Conservation (phyloP, 2,888 invertebrate species). For the Stramonita haemastoma region DNA sequence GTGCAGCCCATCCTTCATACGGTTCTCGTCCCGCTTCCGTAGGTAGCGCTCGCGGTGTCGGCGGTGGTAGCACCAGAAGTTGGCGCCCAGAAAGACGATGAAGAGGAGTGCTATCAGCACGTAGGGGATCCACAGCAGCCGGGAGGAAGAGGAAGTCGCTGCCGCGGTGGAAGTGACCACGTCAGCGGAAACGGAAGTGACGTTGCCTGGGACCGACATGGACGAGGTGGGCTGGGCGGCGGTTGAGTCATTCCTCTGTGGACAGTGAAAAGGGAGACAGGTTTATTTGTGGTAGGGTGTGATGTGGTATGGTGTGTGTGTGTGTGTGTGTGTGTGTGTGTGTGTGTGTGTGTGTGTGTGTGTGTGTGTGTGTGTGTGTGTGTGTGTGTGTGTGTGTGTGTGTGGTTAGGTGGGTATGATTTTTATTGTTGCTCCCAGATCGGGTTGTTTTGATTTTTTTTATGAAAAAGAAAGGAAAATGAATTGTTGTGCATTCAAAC, state of each 20-base stretch:
- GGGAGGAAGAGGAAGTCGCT: background rate
- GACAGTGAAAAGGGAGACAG: background rate
- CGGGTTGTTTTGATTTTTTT: background rate
- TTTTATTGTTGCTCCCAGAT: too few species aligned
- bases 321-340: too few species aligned
- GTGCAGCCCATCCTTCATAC: conserved; percentile 51
- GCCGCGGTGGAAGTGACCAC: background rate
- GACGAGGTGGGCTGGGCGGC: background rate
- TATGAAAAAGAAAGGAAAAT: too few species aligned
- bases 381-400: too few species aligned
- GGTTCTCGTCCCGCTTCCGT: conserved; percentile 58
- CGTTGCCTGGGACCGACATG: conserved; percentile 12
- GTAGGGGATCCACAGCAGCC: conserved; percentile 63
- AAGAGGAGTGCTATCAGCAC: conserved; percentile 58
- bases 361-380: too few species aligned
- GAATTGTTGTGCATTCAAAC: too few species aligned
- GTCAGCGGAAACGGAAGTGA: background rate
- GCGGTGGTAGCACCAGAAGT: conserved; percentile 64
- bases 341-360: too few species aligned
- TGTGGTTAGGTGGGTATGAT: background rate
- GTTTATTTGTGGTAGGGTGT: too few species aligned
- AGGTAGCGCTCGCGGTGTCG: conserved; percentile 55
- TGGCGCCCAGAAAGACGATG: conserved; percentile 56
- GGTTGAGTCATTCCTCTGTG: conserved; percentile 19
- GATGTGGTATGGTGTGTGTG: too few species aligned